Base-by-base conservation (phyloP, 1,140 invertebrate species). In the Nasonia vitripennis region DNA sequence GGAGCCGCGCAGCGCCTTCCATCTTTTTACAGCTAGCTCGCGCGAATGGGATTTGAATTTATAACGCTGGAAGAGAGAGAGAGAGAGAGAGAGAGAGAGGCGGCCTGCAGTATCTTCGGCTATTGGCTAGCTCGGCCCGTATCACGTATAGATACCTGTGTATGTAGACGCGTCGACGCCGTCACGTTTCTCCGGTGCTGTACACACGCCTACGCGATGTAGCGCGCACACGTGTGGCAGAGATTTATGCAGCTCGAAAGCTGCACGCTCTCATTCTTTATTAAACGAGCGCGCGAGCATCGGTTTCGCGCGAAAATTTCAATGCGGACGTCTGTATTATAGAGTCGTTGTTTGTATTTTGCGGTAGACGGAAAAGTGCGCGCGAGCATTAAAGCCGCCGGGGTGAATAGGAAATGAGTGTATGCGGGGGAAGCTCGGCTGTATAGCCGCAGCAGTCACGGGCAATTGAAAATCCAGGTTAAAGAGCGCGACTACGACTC, bases 1-100 rank as follows among this genome's bases (percentile, higher is more conserved):
- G 68, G 31, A 68, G 55, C 75, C 48, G 1, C 0, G 4, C 51
- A 23, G 48, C 27, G 73, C 83, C 78, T 70, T 80, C 70, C 78
- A 67, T 74, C 70, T 85, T 75, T 85, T 81, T 80, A 73, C 62
- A 68, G 62, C 34, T 67, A 31, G 23, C 41, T 41, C 45, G 41
- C 10, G 77, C 71, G 79, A 84, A 84, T 79, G 6, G 68, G 77
- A 84, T 84, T 84, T 73, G 68, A 79, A 84, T 84, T 84, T 84
- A 78, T 78, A 84, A 84, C 82, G 9, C 37, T 84, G 73, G 27
- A 27, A 27, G 27, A 27, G 27, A 27, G 27, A 27, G 27, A 27
- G 27, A 27, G 27, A 27, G 27, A 27, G 27, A 27, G 27, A 27
- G 27, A 27, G 27, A 27, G 27, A 27, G 27, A 0, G 27, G 27